These are phyloP conservation scores for Grus americana DNA, from an alignment of 2,113 vertebrate species.

Conservation along the genomic window DNA sequence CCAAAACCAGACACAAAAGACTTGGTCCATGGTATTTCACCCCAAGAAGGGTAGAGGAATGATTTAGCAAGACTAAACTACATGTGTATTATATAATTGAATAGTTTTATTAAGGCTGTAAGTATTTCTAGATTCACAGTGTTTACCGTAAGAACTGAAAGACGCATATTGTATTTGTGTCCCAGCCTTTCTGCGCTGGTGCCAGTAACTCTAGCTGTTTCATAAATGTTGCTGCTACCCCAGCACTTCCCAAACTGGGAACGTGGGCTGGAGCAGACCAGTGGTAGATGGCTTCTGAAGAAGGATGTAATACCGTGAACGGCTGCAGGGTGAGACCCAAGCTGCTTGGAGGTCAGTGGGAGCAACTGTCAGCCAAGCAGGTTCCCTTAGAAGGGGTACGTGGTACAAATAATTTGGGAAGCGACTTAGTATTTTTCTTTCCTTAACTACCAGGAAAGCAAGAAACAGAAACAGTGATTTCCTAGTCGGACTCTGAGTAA, in stretches of 20 bases:
- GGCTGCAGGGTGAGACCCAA: neutral
- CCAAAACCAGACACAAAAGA: neutral
- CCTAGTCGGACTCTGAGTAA: neutral
- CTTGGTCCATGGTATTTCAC: neutral
- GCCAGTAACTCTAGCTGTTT: neutral
- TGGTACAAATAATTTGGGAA: neutral
- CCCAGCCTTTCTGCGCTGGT: neutral
- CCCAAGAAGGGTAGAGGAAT: neutral
- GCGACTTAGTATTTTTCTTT: rapidly evolving
- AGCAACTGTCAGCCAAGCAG: neutral
- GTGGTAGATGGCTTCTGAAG: neutral
- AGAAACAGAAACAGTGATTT: neutral
- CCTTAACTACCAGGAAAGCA: no score
- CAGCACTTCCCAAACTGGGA: neutral
- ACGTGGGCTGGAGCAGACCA: neutral
- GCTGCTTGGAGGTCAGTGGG: neutral
- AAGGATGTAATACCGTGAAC: rapidly evolving
- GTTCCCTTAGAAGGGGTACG: neutral
- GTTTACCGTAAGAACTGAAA: neutral
- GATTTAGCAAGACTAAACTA: neutral
- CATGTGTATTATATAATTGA: rapidly evolving
- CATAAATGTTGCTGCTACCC: neutral
- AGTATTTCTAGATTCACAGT: neutral
- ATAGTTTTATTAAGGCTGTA: neutral
- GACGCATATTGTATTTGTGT: rapidly evolving